Evolutionary conservation across 2,113 vertebrate species (phyloP), one percentile per base, ranked within the genome.

Genomic region (Lasiurus cinereus): DNA sequence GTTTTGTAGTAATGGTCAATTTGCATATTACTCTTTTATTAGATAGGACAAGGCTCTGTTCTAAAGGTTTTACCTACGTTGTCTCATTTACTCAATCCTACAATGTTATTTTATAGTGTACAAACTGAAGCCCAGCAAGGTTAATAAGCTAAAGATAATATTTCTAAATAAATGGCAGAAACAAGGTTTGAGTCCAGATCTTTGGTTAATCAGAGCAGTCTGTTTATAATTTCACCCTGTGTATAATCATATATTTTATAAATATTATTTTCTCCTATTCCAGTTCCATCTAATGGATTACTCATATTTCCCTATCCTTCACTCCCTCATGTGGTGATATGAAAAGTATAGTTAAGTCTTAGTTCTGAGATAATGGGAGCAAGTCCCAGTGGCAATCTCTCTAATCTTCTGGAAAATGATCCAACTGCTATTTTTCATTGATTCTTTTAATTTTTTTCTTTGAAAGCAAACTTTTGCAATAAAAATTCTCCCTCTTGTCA

Each of bases 381-480:
- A 92, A 91, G 16, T 78, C 24, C 27, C 82, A 9, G 7, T 36
- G 16, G 90, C 97, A 95, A 98, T 97, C 79, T 96, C 64, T 96
- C 93, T 96, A 97, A 98, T 97, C 95, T 98, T 96, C 22, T n/a
- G 94, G 70, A 62, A 97, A 98, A 94, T 70, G 8, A 93, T 93
- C 24, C 93, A 92, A 93, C 62, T 64, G 73, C 31, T 85, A 69
- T 94, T 89, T 97, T 95, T 79, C 86, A 93, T 50, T 14, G 74
- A 88, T 93, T 92, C 93, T 62, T 19, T 87, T 83, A 66, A 67
- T 85, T 59, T 56, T 56, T 76, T 82, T 54, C 48, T 83, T 94
- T 82, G 90, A 98, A 95, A 98, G 76, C 73, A 96, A 52, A 94
- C 21, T 72, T 36, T 59, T 54, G 66, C 83, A 89, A 96, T 95